These are phyloP conservation scores for Apoda limacodes DNA, from an alignment of 2,888 invertebrate species.

Conservation along the genomic window DNA sequence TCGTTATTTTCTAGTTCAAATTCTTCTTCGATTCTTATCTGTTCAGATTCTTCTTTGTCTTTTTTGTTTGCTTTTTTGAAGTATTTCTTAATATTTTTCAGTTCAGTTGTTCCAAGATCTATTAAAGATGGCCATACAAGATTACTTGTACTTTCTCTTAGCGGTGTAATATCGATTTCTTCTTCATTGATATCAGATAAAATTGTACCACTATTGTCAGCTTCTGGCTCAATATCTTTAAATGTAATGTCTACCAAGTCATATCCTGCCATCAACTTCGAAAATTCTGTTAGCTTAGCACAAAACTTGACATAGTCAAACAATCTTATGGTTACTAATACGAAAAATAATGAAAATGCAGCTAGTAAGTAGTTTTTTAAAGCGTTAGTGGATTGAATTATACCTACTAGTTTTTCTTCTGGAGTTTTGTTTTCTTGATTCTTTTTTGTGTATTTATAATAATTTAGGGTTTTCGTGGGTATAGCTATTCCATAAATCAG, in stretches of 20 bases:
- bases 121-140: conserved; percentile 32
- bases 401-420: conserved; percentile 27
- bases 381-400: conserved; percentile 36
- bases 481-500: conserved; percentile 29
- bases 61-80: conserved; percentile 24
- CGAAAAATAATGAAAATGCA: conserved; percentile 40
- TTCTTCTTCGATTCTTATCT: no score
- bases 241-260: conserved; percentile 34
- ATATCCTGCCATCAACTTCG: conserved; percentile 41
- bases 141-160: no score
- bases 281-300: conserved; percentile 46
- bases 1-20: no score
- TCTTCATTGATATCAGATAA: no score
- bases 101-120: conserved; percentile 29
- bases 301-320: conserved; percentile 42
- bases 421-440: conserved; percentile 21
- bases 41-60: conserved; percentile 4
- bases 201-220: conserved; percentile 14
- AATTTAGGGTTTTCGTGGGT: conserved; percentile 32
- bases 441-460: conserved; percentile 19
- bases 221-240: conserved; percentile 18
- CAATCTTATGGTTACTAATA: conserved; percentile 36
- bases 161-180: no score
- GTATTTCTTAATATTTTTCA: conserved; percentile 25
- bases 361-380: conserved; percentile 43